Base-by-base conservation (phyloP, 2,888 invertebrate genomes). In the Drosophila niveifrons region DNA sequence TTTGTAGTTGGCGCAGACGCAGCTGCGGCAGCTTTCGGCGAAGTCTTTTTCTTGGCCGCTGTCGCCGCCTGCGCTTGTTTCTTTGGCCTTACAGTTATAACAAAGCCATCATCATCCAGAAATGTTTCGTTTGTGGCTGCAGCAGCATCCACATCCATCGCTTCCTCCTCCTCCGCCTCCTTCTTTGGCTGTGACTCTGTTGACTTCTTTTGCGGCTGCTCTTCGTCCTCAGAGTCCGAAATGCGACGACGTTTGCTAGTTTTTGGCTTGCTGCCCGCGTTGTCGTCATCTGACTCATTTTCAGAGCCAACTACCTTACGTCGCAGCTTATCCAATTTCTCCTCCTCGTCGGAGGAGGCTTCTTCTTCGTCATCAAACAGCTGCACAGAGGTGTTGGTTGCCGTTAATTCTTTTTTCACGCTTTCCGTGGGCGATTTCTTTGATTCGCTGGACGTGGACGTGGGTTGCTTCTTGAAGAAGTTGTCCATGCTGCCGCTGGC, bases 71-170 rank as follows among this genome's bases (percentile, higher is more conserved):
- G 78, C 46, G 28, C 53, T 46, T 56, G 48, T 57, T 89, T 88
- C 17, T 82, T 88, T 2, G 91, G 65, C 31, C 90, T 89, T 17
- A 91, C 83, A 3, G 91, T 91, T 36, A 92, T 87, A 31, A 91
- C 90, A 66, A 92, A 91, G 28, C 92, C 91, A 61, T 91, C 91
- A 2, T 92, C 92, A 74, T 91, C 91, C 36, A 91, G 72, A 72
- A 79, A 92, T 3, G 92, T 91, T 73, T 91, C 88, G n/a, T 79
- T 77, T 58, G 75, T 63, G 1, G 73, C 69, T 3, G 71, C 39
- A 41, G 72, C 39, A 41, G 13, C 50, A 11, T 80, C 75, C 11
- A 79, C 75, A 10, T 72, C 74, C 15, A 44, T 43, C 29, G 53
- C 71, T 8, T 76, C 39, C 2, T 69, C 66, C 2, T 76, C 71